Conservation (phyloP, 2,113 vertebrate genomes). For the Apistogramma diplotaenia region DNA sequence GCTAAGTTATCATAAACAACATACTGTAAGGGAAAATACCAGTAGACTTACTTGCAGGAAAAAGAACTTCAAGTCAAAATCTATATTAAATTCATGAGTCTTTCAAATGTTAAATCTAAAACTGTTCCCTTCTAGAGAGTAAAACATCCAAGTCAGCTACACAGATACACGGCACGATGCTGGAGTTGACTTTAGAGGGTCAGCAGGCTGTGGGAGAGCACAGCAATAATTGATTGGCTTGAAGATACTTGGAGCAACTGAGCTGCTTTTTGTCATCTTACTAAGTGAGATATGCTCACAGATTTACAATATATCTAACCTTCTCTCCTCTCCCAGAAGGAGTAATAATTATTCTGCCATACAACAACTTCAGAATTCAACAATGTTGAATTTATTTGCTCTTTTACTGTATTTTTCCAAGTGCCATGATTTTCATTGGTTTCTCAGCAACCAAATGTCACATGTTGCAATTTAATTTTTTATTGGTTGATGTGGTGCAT, state of each 20-base stretch:
- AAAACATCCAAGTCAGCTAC: slow-evolving; percentile 2
- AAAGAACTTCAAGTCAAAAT: neutral
- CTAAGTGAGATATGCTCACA: slow-evolving; percentile 27
- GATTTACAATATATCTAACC: slow-evolving; percentile 18
- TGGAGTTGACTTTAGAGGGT: slow-evolving; percentile 41
- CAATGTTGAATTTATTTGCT: neutral
- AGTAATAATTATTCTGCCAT: slow-evolving; percentile 25
- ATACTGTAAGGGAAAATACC: neutral
- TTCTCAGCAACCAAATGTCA: too few species aligned
- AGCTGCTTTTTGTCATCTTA: slow-evolving; percentile 31
- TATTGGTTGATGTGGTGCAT: too few species aligned
- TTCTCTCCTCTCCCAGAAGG: neutral
- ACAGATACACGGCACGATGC: neutral
- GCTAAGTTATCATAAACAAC: neutral
- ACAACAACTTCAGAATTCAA: neutral
- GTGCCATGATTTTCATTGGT: too few species aligned
- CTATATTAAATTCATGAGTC: neutral
- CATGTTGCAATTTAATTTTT: too few species aligned
- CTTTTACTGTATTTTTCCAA: neutral
- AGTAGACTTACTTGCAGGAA: neutral
- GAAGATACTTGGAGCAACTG: slow-evolving; percentile 35
- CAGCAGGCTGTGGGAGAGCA: slow-evolving; percentile 20
- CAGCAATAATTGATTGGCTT: slow-evolving; percentile 42
- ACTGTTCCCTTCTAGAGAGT: neutral
- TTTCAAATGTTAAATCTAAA: neutral